Evolutionary conservation across 1,140 invertebrate species (phyloP).

Genomic region (Armadillidium nasatum): DNA sequence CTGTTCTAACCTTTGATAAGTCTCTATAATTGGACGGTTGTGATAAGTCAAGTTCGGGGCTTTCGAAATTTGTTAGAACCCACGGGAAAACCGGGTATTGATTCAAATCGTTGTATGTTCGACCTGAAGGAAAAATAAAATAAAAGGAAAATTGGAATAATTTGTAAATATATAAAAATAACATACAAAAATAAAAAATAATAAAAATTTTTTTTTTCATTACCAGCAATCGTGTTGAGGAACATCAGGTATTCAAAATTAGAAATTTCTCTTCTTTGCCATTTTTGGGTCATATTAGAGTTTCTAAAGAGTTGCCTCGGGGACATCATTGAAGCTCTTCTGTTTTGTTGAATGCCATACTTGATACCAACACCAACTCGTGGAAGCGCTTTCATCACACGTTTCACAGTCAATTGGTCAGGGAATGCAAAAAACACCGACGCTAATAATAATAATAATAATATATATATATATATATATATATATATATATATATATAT

Average conservation of each 20-base stretch:
- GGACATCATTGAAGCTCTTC: constrained; percentile 96
- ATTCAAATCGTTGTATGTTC: constrained; percentile 98
- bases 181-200: background rate
- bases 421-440: constrained; percentile 98
- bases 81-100: constrained; percentile 99
- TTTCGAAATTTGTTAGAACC: constrained; percentile 97
- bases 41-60: constrained; percentile 90
- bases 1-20: constrained; percentile 76
- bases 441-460: too few relatives aligned
- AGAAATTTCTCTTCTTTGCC: constrained; percentile 96
- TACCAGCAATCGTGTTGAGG: constrained; percentile 96
- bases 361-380: constrained; percentile 98
- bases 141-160: background rate
- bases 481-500: constrained; percentile 26
- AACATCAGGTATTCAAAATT: constrained; percentile 99
- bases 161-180: background rate
- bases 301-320: constrained; percentile 95
- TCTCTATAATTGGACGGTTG: constrained; percentile 96
- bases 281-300: constrained; percentile 99
- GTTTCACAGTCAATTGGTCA: constrained; percentile 93
- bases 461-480: constrained; percentile 44
- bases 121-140: constrained; percentile 58
- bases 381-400: constrained; percentile 95
- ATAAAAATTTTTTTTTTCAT: constrained; percentile 48
- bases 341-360: constrained; percentile 96